Evolutionary conservation across 1,140 invertebrate species (phyloP).

Genomic region (Meteorus sp.): DNA sequence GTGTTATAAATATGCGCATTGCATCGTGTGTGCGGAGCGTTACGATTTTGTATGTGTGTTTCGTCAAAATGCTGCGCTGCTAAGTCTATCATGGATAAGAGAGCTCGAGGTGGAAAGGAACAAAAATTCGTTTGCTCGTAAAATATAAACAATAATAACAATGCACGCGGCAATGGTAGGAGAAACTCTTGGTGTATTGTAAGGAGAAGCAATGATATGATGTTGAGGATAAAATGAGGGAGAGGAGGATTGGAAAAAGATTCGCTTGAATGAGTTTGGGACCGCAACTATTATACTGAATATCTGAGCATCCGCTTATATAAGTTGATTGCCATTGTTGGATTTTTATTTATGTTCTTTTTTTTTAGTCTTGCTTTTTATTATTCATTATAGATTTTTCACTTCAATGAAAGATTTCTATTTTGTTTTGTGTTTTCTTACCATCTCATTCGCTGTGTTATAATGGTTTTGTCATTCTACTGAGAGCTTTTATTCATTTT

Average conservation of each 20-base stretch:
- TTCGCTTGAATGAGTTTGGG: conserved; percentile 7
- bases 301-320: neutral
- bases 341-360: neutral
- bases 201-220: neutral
- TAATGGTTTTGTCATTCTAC: too few species aligned
- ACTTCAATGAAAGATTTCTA: too few species aligned
- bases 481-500: too few species aligned
- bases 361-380: too few species aligned
- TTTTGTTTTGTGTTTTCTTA: too few species aligned
- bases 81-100: conserved; percentile 15
- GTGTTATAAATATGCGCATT: conserved; percentile 20
- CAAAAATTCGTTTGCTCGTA: conserved; percentile 15
- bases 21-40: conserved; percentile 2
- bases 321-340: neutral
- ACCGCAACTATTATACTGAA: conserved; percentile 5
- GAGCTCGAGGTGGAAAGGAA: neutral
- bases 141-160: conserved; percentile 11
- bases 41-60: conserved; percentile 24
- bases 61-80: neutral
- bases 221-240: neutral
- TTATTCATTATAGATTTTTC: too few species aligned
- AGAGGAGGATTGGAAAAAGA: neutral
- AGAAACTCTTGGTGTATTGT: too few species aligned
- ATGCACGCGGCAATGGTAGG: too few species aligned
- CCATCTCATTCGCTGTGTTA: too few species aligned